Percentiles rank a stretch among this genome's conserved stretches.
phyloP scores from a whole-genome alignment of 2,888 invertebrate species.

The Cheiracanthium punctorium region DNA sequence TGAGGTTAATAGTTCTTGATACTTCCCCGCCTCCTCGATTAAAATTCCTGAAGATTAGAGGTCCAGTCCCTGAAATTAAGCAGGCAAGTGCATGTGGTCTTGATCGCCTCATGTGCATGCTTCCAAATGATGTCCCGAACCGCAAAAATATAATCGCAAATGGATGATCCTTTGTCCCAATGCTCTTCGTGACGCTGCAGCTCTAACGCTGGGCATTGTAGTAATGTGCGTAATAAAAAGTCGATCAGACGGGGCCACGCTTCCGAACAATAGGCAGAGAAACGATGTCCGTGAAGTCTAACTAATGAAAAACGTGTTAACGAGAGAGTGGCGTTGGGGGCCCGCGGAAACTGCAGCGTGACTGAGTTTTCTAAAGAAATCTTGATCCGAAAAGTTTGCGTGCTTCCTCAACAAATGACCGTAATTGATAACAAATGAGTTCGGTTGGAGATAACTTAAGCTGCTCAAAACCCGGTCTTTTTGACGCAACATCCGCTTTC shows the following conservation, averaged over 20 bases:
- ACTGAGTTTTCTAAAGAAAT: constrained; percentile 44
- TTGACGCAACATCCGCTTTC: constrained; percentile 52
- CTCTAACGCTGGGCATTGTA: constrained; percentile 16
- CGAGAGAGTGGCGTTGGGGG: constrained; percentile 21
- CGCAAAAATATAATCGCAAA: constrained; percentile 23
- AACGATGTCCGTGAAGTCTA: constrained; percentile 11
- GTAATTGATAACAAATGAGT: constrained; percentile 67
- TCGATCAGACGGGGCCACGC: constrained; percentile 33
- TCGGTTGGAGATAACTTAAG: constrained; percentile 49
- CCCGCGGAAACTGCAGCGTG: constrained; percentile 20
- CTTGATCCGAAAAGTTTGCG: constrained; percentile 24
- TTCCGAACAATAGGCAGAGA: constrained; percentile 43
- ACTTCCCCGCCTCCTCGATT: constrained; percentile 7
- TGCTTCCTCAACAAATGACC: constrained; percentile 60
- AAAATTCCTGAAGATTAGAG: constrained; percentile 14
- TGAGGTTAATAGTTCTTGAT: background rate
- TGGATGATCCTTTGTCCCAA: constrained; percentile 38
- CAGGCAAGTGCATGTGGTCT: background rate
- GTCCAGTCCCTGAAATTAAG: background rate
- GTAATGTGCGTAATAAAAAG: constrained; percentile 48
- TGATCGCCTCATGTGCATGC: background rate
- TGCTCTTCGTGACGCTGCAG: constrained; percentile 28
- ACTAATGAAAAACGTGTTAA: constrained; percentile 62
- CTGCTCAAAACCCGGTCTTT: constrained; percentile 34
- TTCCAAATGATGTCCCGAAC: constrained; percentile 35